Evolutionary conservation across 2,113 vertebrate species (phyloP), one percentile per base, ranked within the genome.

Genomic region (Strix uralensis): DNA sequence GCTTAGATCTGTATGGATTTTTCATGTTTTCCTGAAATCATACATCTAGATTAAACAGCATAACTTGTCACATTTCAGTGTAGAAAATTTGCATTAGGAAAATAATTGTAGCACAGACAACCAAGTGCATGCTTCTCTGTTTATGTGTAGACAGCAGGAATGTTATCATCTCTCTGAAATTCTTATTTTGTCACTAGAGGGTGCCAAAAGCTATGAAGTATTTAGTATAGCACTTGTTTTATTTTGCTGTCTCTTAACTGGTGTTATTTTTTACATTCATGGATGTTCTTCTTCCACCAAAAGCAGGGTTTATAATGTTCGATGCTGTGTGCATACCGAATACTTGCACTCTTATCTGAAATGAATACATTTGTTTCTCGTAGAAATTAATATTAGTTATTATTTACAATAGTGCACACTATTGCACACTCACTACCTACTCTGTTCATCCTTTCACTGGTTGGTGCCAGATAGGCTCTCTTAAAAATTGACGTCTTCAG

Each of bases 171-270:
- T 42, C 38, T 4, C 0, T 57, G n/a, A 19, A 52, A 17, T 77
- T 40, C 16, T 40, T 4, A 4, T 21, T 58, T 47, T 72, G 77
- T 90, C 96, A 72, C 86, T 92, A 97, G 97, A 95, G 93, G 96
- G 95, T 84, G 92, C 87, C 89, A 36, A 88, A 96, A 85, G 29
- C 61, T 65, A 1, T 10, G 19, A 54, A 92, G 10, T 72, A 5
- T 30, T 70, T 52, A 23, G 16, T 12, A 4, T 5, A 34, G 49
- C 9, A 2, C 32, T 86, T 40, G 13, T 11, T 85, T 69, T 19
- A 12, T 26, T 83, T 63, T 65, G 22, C 57, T 55, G 20, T 38
- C 25, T 44, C 32, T 49, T 54, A 63, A 15, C 25, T 20, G 42
- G 9, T 67, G 1, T 7, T 44, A 20, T 27, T 22, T 73, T 62